Base-by-base conservation (phyloP, 2,113 vertebrate species). In the Phainopepla nitens region DNA sequence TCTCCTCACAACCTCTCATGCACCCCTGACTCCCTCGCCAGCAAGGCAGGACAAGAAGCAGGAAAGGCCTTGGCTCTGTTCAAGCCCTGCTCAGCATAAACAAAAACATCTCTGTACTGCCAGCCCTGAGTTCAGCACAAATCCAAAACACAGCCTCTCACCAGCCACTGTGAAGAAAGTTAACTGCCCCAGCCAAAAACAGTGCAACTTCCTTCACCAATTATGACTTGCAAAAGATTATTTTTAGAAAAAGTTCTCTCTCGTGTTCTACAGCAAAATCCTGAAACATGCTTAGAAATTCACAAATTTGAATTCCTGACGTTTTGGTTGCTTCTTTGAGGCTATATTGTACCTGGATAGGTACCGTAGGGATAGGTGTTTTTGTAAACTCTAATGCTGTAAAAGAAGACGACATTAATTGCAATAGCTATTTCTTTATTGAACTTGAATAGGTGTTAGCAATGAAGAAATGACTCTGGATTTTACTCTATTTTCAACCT, bases 1-100 rank as follows among this genome's bases (percentile, higher is more conserved):
- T 56, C 23, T n/a, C 42, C 70, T 65, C 35, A 49, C 18, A 82
- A 12, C 29, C 19, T 28, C 35, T 57, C 9, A 8, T 39, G 11
- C 27, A 28, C 6, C 27, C 20, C 27, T 0, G 0, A 9, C 7
- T 54, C 54, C 23, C 14, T 39, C 2, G 0, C 23, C 50, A 41
- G 23, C 11, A 5, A 3, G 23, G 27, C 57, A 45, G 28, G 28
- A 39, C 28, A 29, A 56, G n/a, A 47, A 65, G 13, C 41, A 49
- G 50, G 29, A 41, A 75, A 42, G 29, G 4, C 35, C 35, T 65
- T 41, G 35, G 31, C 29, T n/a, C 29, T 75, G 13, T n/a, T 28
- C 11, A 39, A 64, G 19, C 28, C 18, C 6, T 47, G 42, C 69
- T 65, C 24, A 56, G 35, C 35, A 65, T n/a, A 16, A 75, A 16